A percentile compares a stretch with the other conserved stretches of the same genome.
These are phyloP conservation scores for Artemia sp. DNA, from an alignment of 2,888 invertebrate species.

Conservation along the genomic window DNA sequence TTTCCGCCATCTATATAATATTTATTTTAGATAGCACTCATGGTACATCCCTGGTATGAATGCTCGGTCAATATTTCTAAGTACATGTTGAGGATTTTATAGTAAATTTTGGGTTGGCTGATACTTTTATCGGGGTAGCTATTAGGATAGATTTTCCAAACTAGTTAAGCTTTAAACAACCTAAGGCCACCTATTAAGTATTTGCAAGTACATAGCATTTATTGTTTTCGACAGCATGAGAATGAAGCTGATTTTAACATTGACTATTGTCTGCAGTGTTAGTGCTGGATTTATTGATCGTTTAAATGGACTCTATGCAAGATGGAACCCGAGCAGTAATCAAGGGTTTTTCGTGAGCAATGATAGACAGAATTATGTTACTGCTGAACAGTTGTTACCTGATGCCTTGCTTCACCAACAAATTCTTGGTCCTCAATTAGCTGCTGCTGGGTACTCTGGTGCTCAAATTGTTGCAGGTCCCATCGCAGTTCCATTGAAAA, in stretches of 20 bases:
- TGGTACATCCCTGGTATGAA: no score
- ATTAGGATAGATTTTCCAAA: no score
- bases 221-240: neutral
- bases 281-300: constrained; percentile 9
- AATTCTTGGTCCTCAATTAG: constrained; percentile 21
- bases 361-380: neutral
- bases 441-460: constrained; percentile 22
- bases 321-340: neutral
- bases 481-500: constrained; percentile 21
- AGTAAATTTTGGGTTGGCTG: no score
- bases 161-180: no score
- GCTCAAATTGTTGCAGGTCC: constrained; percentile 22
- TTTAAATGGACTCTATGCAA: neutral
- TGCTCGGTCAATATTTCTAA: no score
- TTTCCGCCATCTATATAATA: no score
- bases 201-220: neutral
- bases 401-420: constrained; percentile 21
- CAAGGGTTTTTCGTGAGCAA: neutral
- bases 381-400: constrained; percentile 19
- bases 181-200: no score
- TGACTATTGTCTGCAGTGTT: neutral
- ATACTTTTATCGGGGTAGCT: no score
- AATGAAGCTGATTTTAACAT: neutral
- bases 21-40: no score
- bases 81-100: no score